Evolutionary conservation across 2,113 vertebrate species (phyloP), one percentile per base, ranked within the genome.

Genomic region (Oreochromis niloticus): DNA sequence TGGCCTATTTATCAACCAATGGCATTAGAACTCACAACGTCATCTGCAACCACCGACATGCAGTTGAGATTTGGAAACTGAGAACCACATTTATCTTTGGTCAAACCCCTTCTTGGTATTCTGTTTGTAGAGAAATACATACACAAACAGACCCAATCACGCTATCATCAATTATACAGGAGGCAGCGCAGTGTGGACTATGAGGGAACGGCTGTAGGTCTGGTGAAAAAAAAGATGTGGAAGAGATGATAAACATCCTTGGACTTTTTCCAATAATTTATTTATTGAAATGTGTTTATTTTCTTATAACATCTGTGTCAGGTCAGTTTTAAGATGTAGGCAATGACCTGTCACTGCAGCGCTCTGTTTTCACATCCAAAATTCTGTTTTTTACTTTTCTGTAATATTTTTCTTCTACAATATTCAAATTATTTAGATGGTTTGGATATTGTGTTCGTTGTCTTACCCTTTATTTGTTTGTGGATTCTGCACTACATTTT

Each of bases 41-140:
- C 4, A 39, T 39, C 61, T 0, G 3, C 61, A 66, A n/a, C 61
- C 34, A 39, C 61, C 0, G 6, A 39, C 10, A 39, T 39, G 34
- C 19, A 66, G 61, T 39, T 39, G 61, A 13, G 34, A 0, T 66
- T 66, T 66, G 34, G 61, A 66, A 66, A 39, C 61, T 22, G 34
- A 2, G 34, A 39, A 22, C 34, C 1, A 22, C 34, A 66, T 39
- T 66, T 36, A 9, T 63, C 17, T 63, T 63, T 39, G 61, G 34
- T 66, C 34, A 66, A 66, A 66, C 10, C 34, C 6, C 34, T n/a
- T 39, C 61, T 66, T 66, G 19, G 10, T 66, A 39, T 22, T 39
- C 34, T 39, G 34, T 39, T 22, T 7, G 61, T 22, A 66, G 61
- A 66, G 6, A n/a, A 66, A 66, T 66, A 66, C 34, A 66, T 39